A percentile compares a stretch with the other conserved stretches of the same genome.
Conservation (phyloP, 2,797 vertebrate species). For the Dryobates pubescens region DNA sequence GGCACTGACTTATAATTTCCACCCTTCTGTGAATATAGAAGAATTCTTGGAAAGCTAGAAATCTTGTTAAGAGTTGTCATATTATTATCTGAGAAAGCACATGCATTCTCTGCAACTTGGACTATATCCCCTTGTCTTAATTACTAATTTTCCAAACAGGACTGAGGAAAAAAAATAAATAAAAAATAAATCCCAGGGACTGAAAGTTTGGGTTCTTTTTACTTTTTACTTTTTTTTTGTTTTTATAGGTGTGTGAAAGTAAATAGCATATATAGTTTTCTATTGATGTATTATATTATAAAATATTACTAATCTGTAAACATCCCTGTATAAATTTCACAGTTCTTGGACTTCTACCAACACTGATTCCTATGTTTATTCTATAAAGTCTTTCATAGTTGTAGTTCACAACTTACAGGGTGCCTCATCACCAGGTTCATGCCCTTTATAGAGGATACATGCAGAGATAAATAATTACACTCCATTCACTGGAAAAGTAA, state of each 20-base stretch:
- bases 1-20: neutral
- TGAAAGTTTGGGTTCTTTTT: neutral
- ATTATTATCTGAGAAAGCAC: neutral
- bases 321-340: neutral
- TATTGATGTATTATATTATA: neutral
- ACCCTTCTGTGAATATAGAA: neutral
- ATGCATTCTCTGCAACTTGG: neutral
- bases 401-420: neutral
- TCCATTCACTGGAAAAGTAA: neutral
- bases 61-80: neutral
- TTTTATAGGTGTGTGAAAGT: neutral
- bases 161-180: neutral
- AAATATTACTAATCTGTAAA: neutral
- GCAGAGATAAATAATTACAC: neutral
- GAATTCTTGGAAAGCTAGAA: neutral
- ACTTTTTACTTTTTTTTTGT: neutral
- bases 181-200: neutral
- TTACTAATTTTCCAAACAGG: neutral
- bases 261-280: neutral
- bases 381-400: neutral
- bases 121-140: neutral
- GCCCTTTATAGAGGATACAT: neutral
- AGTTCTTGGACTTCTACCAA: neutral
- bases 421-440: neutral
- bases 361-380: neutral